Evolutionary conservation across 2,888 invertebrate genomes (phyloP).

Genomic region (Drosophila neotestacea): DNA sequence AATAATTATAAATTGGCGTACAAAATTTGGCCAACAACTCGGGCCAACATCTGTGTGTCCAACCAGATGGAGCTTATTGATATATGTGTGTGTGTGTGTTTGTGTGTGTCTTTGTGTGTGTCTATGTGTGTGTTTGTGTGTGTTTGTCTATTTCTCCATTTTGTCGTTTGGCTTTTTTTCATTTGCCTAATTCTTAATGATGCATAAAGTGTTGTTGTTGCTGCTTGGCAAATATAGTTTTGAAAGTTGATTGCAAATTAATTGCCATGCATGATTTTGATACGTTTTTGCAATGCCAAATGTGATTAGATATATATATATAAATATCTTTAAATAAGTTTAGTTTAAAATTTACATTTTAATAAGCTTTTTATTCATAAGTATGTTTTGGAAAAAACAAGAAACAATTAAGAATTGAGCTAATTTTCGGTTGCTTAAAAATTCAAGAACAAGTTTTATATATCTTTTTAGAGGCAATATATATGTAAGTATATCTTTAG

Average conservation of each 20-base stretch:
- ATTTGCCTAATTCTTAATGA: conserved; percentile 80
- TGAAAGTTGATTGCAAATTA: conserved; percentile 81
- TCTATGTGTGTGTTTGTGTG: conserved; percentile 22
- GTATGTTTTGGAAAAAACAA: too few species aligned
- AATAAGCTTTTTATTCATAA: too few species aligned
- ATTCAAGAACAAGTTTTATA: too few species aligned
- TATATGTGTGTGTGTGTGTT: conserved; percentile 17
- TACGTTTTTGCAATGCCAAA: conserved; percentile 47
- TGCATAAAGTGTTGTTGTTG: conserved; percentile 75
- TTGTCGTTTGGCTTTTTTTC: conserved; percentile 67
- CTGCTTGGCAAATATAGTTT: conserved; percentile 57
- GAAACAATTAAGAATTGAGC: too few species aligned
- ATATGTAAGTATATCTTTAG: too few species aligned
- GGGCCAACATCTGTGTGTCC: conserved; percentile 29
- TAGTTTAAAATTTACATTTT: not conserved
- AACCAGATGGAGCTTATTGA: conserved; percentile 32
- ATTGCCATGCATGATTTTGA: conserved; percentile 56
- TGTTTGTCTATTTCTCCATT: conserved; percentile 73
- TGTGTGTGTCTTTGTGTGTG: not conserved
- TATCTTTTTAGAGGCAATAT: too few species aligned
- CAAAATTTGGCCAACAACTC: conserved; percentile 74
- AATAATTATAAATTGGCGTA: conserved; percentile 80
- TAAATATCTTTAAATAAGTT: not conserved
- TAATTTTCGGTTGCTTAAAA: too few species aligned
- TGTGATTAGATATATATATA: conserved; percentile 3